These are phyloP conservation scores for Pterois miles DNA, from an alignment of 2,797 vertebrate species.

Conservation along the genomic window DNA sequence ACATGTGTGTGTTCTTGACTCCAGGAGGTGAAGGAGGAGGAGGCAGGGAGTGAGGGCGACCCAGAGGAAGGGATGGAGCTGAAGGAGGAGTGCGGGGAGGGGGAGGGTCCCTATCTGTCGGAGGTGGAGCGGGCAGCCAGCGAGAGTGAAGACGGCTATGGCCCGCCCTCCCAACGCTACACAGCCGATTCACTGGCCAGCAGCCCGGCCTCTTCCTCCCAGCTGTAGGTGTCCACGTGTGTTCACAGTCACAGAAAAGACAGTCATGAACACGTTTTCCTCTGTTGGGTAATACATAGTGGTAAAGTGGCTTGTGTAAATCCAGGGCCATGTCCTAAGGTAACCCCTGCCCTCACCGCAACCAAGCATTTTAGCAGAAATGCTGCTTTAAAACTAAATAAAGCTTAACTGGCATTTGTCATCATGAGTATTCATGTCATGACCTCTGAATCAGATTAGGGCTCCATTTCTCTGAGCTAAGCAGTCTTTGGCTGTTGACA, in stretches of 20 bases:
- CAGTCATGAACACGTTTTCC: no score
- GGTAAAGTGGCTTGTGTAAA: no score
- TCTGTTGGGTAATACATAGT: no score
- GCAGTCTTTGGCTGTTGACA: constrained; percentile 32
- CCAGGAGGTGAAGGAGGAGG: constrained; percentile 95
- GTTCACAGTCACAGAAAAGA: background rate
- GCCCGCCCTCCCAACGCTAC: constrained; percentile 95
- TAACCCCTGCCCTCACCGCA: background rate
- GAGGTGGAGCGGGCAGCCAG: constrained; percentile 97
- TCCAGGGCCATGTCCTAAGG: background rate
- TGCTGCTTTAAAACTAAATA: constrained; percentile 17
- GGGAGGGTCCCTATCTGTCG: constrained; percentile 91
- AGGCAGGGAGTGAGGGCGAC: constrained; percentile 89
- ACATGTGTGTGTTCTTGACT: background rate
- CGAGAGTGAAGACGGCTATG: constrained; percentile 97
- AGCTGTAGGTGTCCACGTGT: constrained; percentile 89
- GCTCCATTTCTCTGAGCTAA: constrained; percentile 29
- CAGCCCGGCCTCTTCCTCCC: constrained; percentile 98
- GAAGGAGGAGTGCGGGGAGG: constrained; percentile 95
- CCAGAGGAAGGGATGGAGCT: constrained; percentile 91
- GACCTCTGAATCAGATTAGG: constrained; percentile 36
- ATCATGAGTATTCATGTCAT: constrained; percentile 3
- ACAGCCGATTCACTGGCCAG: constrained; percentile 96
- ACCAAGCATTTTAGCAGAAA: constrained; percentile 4
- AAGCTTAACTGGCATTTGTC: constrained; percentile 23